Percentiles rank a stretch among this genome's conserved stretches.
Conservation (phyloP, 2,113 vertebrate genomes). For the Zonotrichia leucophrys region DNA sequence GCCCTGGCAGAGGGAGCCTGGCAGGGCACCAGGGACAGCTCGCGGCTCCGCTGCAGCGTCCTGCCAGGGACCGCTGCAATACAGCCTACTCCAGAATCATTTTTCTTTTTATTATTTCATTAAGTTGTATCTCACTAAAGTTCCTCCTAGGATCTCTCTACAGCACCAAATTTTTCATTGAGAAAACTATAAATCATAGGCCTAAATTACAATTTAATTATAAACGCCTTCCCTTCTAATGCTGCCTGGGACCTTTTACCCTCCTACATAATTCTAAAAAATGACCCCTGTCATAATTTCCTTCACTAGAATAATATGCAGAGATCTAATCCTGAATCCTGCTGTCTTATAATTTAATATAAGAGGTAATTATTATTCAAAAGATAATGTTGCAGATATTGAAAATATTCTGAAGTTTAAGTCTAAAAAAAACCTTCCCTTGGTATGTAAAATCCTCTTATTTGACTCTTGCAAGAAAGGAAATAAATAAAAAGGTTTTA, state of each 20-base stretch:
- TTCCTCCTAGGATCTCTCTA: slow-evolving; percentile 80
- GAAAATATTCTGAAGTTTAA: slow-evolving; percentile 79
- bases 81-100: slow-evolving; percentile 77
- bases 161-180: slow-evolving; percentile 85
- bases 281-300: slow-evolving; percentile 91
- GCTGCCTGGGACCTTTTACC: slow-evolving; percentile 92
- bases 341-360: slow-evolving; percentile 84
- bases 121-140: slow-evolving; percentile 90
- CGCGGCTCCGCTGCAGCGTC: slow-evolving; percentile 38
- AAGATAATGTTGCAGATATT: slow-evolving; percentile 82
- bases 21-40: slow-evolving; percentile 36
- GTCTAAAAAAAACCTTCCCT: slow-evolving; percentile 50
- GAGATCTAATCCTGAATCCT: slow-evolving; percentile 83
- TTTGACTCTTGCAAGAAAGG: slow-evolving; percentile 39
- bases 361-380: slow-evolving; percentile 83
- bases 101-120: slow-evolving; percentile 97
- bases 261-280: slow-evolving; percentile 98
- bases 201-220: slow-evolving; percentile 99
- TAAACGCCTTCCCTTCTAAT: slow-evolving; percentile 94
- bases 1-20: not conserved
- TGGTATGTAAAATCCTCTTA: slow-evolving; percentile 33
- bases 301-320: slow-evolving; percentile 82
- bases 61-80: slow-evolving; percentile 33
- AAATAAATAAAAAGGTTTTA: slow-evolving; percentile 58
- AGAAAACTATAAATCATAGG: slow-evolving; percentile 88